These are phyloP conservation scores for Diplodus sargus DNA, from an alignment of 2,797 vertebrate genomes.

Conservation along the genomic window DNA sequence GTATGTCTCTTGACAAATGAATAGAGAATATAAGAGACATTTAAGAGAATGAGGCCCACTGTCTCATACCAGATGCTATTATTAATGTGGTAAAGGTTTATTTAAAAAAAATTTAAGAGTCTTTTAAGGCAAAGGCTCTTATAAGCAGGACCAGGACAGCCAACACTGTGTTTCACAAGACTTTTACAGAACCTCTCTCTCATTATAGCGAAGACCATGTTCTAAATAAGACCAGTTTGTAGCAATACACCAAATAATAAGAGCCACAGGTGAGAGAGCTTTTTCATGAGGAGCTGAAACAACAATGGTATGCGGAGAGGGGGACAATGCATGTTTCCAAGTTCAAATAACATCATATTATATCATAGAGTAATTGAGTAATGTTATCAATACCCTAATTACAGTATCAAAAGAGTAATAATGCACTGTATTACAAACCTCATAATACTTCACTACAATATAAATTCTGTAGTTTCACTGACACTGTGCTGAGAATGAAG, in stretches of 20 bases:
- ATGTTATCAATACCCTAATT: neutral
- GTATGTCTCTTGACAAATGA: no score
- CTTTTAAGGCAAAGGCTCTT: neutral
- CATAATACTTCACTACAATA: neutral
- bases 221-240: neutral
- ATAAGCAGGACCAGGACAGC: neutral
- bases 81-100: neutral
- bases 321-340: neutral
- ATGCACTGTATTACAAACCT: neutral
- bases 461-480: neutral
- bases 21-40: no score
- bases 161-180: neutral
- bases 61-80: neutral
- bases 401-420: neutral
- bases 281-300: neutral
- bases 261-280: neutral
- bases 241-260: neutral
- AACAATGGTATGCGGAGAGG: neutral
- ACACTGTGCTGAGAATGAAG: neutral
- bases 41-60: neutral
- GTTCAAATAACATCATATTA: neutral
- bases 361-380: neutral
- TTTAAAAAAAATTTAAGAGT: constrained; percentile 9
- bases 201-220: neutral
- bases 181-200: neutral